Base-by-base conservation (phyloP, 1,140 invertebrate genomes). In the Neomicropteryx cornuta region DNA sequence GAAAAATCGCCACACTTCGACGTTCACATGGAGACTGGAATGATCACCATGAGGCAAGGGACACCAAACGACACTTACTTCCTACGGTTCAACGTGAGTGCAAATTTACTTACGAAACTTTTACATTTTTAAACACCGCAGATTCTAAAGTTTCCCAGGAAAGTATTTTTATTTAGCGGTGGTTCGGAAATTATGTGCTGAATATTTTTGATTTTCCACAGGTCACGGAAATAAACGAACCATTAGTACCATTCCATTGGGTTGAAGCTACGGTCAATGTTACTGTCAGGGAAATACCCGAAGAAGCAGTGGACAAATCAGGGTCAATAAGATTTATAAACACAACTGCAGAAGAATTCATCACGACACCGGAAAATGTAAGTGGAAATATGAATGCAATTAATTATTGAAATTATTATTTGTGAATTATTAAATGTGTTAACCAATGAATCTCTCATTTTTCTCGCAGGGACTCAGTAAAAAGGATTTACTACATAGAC, bases 231-330 rank as follows among this genome's bases (percentile, higher is more conserved):
- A 51, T 73, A 6, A 83, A 87, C 55, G 65, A 75, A 28, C 68
- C 71, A 4, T 33, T 45, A 17, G 61, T 72, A 18, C 46, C 58
- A 2, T 65, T 58, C 33, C 78, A 87, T 50, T 72, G 71, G 38
- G 87, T 88, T 1, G 64, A 75, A 21, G 86, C 87, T 0, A 76
- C 75, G 19, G 89, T 95, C 1, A 82, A 79, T 43, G 83, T 95
- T 0, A 83, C 81, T 0, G 77, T 95, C 1, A 83, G 86, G 43
- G 76, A 81, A 47, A 82, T 97, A 13, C 81, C 87, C 0, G 83
- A 93, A 53, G 87, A 91, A 56, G 90, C 91, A 1, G 87, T 96
- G 0, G 68, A 75, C 30, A 91, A 83, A 51, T 93, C 90, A 0
- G 91, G 90, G 1, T 94, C 91, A 0, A 81, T 96, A 29, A 68